A percentile compares a stretch with the other conserved stretches of the same genome.
Evolutionary conservation across 2,797 vertebrate genomes (phyloP).

Genomic region (Pipistrellus kuhlii): DNA sequence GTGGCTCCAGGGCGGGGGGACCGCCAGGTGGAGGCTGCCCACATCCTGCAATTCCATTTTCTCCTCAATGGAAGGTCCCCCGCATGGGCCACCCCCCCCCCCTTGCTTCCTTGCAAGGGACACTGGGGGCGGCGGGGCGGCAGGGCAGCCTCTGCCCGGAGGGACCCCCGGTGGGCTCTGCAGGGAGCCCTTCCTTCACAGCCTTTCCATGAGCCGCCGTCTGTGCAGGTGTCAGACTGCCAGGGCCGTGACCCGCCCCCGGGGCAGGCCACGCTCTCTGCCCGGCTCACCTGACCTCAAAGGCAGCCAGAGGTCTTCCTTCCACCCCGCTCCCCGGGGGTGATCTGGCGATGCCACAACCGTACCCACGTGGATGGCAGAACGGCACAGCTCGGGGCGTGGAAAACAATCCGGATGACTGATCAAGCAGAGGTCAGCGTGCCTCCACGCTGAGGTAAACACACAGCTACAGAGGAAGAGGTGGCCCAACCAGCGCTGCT

Average conservation of each 20-base stretch:
- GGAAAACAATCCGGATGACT: background rate
- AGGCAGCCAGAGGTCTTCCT: background rate
- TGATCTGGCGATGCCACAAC: background rate
- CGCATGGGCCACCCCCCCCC: background rate
- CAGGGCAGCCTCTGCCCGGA: background rate
- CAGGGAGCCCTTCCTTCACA: background rate
- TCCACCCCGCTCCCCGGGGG: background rate
- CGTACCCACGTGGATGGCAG: background rate
- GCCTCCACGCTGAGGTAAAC: background rate
- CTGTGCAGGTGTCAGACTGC: accelerated
- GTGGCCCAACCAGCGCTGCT: too few relatives aligned
- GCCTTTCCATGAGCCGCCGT: background rate
- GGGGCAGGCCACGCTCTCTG: background rate
- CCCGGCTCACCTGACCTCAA: background rate
- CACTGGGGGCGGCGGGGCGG: background rate
- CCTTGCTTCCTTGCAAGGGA: background rate
- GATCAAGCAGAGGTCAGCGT: too few relatives aligned
- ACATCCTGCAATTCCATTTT: background rate
- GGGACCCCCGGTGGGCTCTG: background rate
- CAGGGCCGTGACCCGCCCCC: background rate
- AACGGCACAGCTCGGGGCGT: background rate
- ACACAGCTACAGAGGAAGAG: accelerated
- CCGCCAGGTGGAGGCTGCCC: background rate
- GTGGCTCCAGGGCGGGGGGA: too few relatives aligned
- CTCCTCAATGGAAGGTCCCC: conserved; percentile 1